Conservation (phyloP, 2,113 vertebrate genomes). For the Ginglymostoma cirratum region DNA sequence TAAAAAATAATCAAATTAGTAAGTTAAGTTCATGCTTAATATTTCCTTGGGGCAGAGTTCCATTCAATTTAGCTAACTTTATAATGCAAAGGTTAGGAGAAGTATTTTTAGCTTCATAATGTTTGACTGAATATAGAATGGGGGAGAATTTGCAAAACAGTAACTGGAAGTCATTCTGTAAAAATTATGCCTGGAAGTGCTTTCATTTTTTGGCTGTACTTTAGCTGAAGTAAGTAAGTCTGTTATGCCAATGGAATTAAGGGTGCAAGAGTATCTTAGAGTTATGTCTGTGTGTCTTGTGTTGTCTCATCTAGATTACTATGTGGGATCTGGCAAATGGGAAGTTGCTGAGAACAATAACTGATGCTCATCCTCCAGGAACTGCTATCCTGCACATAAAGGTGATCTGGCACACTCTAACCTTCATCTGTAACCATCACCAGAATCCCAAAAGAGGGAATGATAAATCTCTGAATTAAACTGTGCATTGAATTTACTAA, state of each 20-base stretch:
- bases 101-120: neutral
- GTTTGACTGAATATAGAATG: neutral
- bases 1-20: neutral
- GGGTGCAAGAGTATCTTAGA: neutral
- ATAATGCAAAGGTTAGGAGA: neutral
- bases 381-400: conserved; percentile 91
- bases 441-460: neutral
- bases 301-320: conserved; percentile 69
- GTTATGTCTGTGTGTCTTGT: neutral
- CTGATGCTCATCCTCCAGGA: conserved; percentile 91
- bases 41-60: neutral
- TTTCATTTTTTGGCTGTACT: neutral
- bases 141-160: neutral
- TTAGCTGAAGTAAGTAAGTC: neutral
- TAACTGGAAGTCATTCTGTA: neutral
- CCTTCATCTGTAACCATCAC: neutral
- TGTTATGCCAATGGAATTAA: neutral
- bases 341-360: conserved; percentile 89
- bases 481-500: neutral
- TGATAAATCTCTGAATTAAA: neutral
- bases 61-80: neutral
- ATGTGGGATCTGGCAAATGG: conserved; percentile 98
- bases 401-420: conserved; percentile 55
- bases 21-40: neutral
- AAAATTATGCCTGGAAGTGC: neutral